Evolutionary conservation across 2,888 invertebrate species (phyloP), one percentile per base, ranked within the genome.

Genomic region (Cotesia congregata): DNA sequence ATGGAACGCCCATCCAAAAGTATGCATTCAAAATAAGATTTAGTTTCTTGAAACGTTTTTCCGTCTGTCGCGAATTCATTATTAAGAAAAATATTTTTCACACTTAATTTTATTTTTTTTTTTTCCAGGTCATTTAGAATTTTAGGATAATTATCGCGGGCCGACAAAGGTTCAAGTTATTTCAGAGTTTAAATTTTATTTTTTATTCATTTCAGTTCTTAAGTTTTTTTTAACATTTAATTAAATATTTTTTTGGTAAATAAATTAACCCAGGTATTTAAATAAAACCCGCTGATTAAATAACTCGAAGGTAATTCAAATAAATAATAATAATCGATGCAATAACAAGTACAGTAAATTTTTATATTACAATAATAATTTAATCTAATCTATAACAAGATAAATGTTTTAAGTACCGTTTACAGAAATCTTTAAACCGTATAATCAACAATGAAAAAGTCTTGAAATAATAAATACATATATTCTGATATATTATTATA

Each of bases 1-100:
- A 85, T 83, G 82, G 85, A 84, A 85, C 82, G 81, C 77, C 82
- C 80, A 75, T 62, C 69, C 12, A 9, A 62, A 62, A 62, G 15
- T 62, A 69, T 68, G 79, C 79, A 77, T 78, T 77, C 68, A 69
- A 79, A 74, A 9, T 64, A 76, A 77, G 72, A 76, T 75, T 39
- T 64, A 40, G 61, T 41, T 60, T 50, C 20, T 20, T 67, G 64
- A 70, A 69, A 39, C 62, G 17, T 69, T 74, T 62, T 62, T 68
- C 67, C 65, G 69, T 69, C 69, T 74, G 74, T 74, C 68, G 39
- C 20, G 12, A 20, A 40, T 39, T 39, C 64, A 40, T 64, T 40
- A 62, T 62, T 20, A 62, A 20, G 17, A 20, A 62, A 20, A 62
- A 62, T 62, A 17, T 17, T 20, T 62, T 62, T 62, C 62, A 62